Evolutionary conservation across 2,113 vertebrate genomes (phyloP).

Genomic region (Corythornis madagascariensis): DNA sequence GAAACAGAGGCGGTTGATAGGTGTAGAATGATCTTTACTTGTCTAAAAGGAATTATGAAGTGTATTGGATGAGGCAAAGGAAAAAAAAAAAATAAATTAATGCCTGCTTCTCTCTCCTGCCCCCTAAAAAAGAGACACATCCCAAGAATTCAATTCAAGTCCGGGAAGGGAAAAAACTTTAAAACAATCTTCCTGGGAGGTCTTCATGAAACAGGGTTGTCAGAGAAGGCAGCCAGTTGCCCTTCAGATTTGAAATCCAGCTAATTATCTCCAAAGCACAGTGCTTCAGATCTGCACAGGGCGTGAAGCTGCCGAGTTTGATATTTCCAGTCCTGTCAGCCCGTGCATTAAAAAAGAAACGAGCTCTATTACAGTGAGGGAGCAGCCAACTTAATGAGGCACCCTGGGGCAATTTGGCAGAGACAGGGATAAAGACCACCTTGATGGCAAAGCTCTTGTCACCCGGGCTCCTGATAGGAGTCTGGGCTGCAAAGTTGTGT

Average conservation of each 20-base stretch:
- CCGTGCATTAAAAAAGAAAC: background rate
- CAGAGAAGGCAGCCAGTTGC: background rate
- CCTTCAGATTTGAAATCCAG: constrained; percentile 42
- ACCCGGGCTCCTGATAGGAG: background rate
- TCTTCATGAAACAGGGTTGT: constrained; percentile 36
- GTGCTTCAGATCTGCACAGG: background rate
- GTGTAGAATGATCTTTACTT: background rate
- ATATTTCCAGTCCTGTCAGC: constrained; percentile 47
- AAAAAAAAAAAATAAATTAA: background rate
- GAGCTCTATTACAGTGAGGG: background rate
- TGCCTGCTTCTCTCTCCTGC: background rate
- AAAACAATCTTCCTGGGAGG: constrained; percentile 30
- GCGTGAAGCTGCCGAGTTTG: constrained; percentile 9
- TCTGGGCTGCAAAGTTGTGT: background rate
- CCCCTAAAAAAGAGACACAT: background rate
- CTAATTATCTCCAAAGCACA: background rate
- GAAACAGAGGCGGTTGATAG: background rate
- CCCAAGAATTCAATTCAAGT: background rate
- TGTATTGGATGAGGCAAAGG: background rate
- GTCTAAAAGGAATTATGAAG: background rate
- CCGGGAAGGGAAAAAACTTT: background rate
- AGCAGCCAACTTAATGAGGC: background rate
- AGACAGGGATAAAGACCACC: background rate
- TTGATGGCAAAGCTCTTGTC: background rate
- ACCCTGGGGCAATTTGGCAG: constrained; percentile 16